Evolutionary conservation across 2,888 invertebrate species (phyloP), one percentile per base, ranked within the genome.

Genomic region (Epirrhoe alternata): DNA sequence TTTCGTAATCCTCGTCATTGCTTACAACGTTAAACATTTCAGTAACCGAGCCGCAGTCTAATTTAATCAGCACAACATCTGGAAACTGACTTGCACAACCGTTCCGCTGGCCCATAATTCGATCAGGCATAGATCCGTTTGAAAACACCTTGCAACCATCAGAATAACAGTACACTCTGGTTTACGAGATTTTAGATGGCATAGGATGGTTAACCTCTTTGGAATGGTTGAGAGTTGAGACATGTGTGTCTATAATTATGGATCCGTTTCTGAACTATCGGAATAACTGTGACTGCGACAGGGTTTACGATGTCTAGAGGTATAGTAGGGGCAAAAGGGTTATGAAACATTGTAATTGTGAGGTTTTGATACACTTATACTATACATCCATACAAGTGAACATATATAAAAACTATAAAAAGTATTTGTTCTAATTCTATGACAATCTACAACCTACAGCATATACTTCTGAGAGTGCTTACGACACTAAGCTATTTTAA

Each of bases 11-110:
- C 69, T 77, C 65, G 71, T 67, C 72, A 76, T 77, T 75, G 77
- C 68, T 67, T 30, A 64, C 65, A 63, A 69, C 72, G 69, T 76
- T 79, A 80, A 81, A 82, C 75, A 80, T 81, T 78, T 75, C 77
- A 68, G 69, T 73, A 64, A 67, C 71, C 73, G 70, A 65, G 69
- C 71, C 74, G 69, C 72, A 70, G 71, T 65, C 74, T 77, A 69
- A 79, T 75, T 75, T 74, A 71, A 74, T 78, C 78, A 74, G 72
- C 75, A 66, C 71, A 73, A 74, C 79, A 81, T 82, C 81, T 81
- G 81, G 79, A 73, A 73, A 67, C 66, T 57, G 56, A 70, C 65
- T 79, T 82, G 73, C 80, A 76, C 77, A 83, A 83, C 73, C 69
- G 67, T 66, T 59, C 64, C 66, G 64, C 57, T 66, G 68, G 71